Evolutionary conservation across 2,888 invertebrate species (phyloP).

Genomic region (Andrena fulva): DNA sequence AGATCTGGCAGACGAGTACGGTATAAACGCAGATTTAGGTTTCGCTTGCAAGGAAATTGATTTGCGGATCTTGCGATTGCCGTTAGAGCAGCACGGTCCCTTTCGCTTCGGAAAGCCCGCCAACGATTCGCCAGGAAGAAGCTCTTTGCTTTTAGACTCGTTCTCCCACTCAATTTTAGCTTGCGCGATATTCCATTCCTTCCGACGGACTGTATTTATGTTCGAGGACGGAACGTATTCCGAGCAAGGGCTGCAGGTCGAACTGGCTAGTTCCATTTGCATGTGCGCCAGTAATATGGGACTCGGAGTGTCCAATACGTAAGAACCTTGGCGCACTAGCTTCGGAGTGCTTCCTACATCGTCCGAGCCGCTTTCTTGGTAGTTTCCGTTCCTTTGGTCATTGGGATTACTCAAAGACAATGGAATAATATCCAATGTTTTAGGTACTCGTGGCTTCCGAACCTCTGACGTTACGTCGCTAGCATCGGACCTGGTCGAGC

Average conservation of each 20-base stretch:
- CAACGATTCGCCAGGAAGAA: conserved; percentile 41
- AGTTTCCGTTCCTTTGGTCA: conserved; percentile 7
- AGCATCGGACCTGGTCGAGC: conserved; percentile 65
- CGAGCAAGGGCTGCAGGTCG: conserved; percentile 50
- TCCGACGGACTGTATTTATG: conserved; percentile 67
- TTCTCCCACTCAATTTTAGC: conserved; percentile 79
- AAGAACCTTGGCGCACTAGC: conserved; percentile 91
- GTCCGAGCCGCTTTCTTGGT: conserved; percentile 40
- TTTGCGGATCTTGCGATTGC: conserved; percentile 57
- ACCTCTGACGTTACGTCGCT: conserved; percentile 64
- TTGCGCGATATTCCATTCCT: conserved; percentile 78
- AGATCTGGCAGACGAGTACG: conserved; percentile 73
- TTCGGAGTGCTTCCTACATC: conserved; percentile 79
- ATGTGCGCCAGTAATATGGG: conserved; percentile 90
- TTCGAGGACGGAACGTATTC: conserved; percentile 74
- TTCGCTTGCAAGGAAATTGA: conserved; percentile 60
- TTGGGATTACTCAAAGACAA: conserved; percentile 73
- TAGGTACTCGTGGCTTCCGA: conserved; percentile 82
- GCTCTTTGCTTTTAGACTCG: conserved; percentile 62
- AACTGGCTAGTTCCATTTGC: conserved; percentile 82
- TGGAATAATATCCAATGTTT: conserved; percentile 80
- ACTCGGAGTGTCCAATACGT: conserved; percentile 91
- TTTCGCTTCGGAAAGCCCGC: background rate
- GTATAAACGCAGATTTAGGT: conserved; percentile 48
- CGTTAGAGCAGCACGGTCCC: conserved; percentile 63